Conservation (phyloP, 2,797 vertebrate species). For the Hafferia zeledoni region DNA sequence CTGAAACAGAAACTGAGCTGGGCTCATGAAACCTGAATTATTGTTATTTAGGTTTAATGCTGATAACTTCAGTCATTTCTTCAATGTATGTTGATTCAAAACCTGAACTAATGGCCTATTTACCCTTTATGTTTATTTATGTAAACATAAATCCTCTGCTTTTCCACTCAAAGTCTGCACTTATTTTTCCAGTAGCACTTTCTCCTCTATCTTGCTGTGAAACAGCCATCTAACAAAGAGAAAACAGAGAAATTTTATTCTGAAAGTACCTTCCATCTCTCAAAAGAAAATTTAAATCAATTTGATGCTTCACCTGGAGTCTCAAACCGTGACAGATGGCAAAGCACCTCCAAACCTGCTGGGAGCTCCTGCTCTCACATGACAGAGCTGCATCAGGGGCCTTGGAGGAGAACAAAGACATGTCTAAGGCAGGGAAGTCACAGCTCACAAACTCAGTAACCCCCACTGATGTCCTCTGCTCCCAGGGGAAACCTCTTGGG, state of each 20-base stretch:
- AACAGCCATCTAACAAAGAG: neutral
- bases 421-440: neutral
- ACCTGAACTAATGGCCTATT: neutral
- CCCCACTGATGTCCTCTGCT: neutral
- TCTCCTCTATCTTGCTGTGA: neutral
- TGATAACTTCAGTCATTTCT: neutral
- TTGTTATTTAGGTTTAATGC: constrained; percentile 8
- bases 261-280: neutral
- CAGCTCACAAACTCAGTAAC: neutral
- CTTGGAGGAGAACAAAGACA: neutral
- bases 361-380: neutral
- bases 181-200: neutral
- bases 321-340: neutral
- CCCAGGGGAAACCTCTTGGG: neutral
- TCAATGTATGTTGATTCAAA: neutral
- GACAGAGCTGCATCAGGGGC: neutral
- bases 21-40: neutral
- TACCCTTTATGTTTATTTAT: neutral
- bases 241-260: neutral
- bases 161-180: neutral
- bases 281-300: neutral
- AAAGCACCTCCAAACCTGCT: neutral
- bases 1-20: neutral
- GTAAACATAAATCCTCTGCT: neutral
- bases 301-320: neutral